A percentile compares a stretch with the other conserved stretches of the same genome.
These are phyloP conservation scores for Neoscelio sp. DNA, from an alignment of 2,888 invertebrate species.

Conservation along the genomic window DNA sequence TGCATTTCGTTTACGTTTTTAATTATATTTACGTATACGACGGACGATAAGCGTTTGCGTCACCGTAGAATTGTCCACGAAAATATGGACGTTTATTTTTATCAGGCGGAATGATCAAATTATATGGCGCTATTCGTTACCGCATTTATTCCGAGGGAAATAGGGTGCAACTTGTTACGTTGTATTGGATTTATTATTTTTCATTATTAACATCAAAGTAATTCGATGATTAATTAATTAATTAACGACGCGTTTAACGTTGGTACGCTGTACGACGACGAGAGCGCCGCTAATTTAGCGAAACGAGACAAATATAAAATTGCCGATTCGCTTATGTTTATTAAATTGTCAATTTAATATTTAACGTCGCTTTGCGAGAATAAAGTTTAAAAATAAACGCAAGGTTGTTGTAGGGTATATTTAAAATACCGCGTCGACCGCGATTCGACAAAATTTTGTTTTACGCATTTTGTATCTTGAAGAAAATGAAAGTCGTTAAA, in stretches of 20 bases:
- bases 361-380: background rate
- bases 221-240: conserved; percentile 10
- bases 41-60: background rate
- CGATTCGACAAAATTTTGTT: background rate
- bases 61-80: no score
- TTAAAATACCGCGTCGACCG: background rate
- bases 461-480: background rate
- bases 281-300: no score
- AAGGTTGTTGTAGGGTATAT: background rate
- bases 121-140: conserved; percentile 26
- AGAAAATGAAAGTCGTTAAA: no score
- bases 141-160: conserved; percentile 1
- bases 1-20: background rate
- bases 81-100: conserved; percentile 12
- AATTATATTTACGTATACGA: background rate
- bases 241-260: conserved; percentile 12
- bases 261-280: no score
- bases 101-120: conserved; percentile 25
- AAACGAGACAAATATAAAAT: no score
- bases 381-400: background rate
- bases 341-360: no score
- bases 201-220: conserved; percentile 13
- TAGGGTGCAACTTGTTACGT: conserved; percentile 31
- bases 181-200: conserved; percentile 29
- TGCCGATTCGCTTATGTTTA: background rate